Percentiles rank a stretch among this genome's conserved stretches.
These are phyloP conservation scores for Baccha elongata DNA, from an alignment of 2,888 invertebrate genomes.

Conservation along the genomic window DNA sequence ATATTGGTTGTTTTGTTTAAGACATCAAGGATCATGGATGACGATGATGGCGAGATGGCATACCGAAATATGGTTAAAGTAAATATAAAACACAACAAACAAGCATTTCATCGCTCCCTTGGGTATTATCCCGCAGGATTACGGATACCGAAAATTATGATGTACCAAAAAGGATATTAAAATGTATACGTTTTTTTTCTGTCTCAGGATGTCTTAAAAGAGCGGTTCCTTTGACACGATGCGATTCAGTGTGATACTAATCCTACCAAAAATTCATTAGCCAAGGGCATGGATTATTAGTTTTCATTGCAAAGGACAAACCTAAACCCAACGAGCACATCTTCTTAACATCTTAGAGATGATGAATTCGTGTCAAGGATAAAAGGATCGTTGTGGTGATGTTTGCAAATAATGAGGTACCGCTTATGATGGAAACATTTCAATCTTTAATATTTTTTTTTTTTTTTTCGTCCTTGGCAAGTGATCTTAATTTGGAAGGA, in stretches of 20 bases:
- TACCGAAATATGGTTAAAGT: not conserved
- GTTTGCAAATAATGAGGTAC: constrained; percentile 63
- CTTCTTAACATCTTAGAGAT: constrained; percentile 24
- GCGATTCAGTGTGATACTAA: constrained; percentile 32
- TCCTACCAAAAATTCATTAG: constrained; percentile 65
- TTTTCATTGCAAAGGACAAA: constrained; percentile 7
- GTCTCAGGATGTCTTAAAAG: constrained; percentile 2
- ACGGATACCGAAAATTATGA: constrained; percentile 70
- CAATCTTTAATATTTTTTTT: not conserved
- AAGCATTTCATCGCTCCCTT: constrained; percentile 31
- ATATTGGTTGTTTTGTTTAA: constrained; percentile 65
- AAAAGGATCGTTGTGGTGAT: constrained; percentile 33
- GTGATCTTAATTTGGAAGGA: constrained; percentile 47
- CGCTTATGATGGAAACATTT: constrained; percentile 10
- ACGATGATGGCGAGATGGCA: not conserved
- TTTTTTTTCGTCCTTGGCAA: not conserved
- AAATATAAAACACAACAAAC: constrained; percentile 40
- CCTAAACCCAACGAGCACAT: not conserved
- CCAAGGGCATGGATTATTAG: constrained; percentile 66
- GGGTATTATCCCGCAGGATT: constrained; percentile 71
- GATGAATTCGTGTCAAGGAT: constrained; percentile 50
- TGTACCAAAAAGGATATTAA: constrained; percentile 69
- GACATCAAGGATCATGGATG: constrained; percentile 52
- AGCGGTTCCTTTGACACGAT: constrained; percentile 42
- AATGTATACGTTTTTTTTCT: constrained; percentile 21